Evolutionary conservation across 2,113 vertebrate genomes (phyloP).

Genomic region (Antechinus flavipes): DNA sequence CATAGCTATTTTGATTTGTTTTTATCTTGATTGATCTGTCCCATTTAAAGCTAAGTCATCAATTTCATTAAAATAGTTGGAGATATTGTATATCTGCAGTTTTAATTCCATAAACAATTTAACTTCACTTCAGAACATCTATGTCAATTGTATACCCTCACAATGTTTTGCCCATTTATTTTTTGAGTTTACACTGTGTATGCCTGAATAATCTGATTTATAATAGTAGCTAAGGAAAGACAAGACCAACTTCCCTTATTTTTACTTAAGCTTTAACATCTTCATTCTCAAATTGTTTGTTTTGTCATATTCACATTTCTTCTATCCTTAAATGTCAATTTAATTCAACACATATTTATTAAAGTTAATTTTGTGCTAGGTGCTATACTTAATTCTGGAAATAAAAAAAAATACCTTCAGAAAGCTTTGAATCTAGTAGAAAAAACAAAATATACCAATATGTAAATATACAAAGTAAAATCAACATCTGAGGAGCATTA

Average conservation of each 20-base stretch:
- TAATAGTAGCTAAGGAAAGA: background rate
- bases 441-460: background rate
- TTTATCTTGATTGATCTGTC: background rate
- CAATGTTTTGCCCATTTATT: background rate
- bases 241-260: background rate
- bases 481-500: background rate
- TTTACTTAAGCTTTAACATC: background rate
- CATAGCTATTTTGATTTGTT: background rate
- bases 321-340: background rate
- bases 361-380: background rate
- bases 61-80: background rate
- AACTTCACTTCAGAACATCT: background rate
- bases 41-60: background rate
- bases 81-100: background rate
- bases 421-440: background rate
- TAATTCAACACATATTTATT: background rate
- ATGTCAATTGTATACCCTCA: background rate
- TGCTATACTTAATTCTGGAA: background rate
- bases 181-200: background rate
- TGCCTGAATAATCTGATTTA: background rate
- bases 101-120: background rate
- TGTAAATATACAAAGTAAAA: background rate
- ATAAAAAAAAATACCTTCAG: background rate
- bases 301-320: background rate
- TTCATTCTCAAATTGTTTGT: background rate